Evolutionary conservation across 2,113 vertebrate genomes (phyloP).

Genomic region (Tretioscincus oriximinensis): DNA sequence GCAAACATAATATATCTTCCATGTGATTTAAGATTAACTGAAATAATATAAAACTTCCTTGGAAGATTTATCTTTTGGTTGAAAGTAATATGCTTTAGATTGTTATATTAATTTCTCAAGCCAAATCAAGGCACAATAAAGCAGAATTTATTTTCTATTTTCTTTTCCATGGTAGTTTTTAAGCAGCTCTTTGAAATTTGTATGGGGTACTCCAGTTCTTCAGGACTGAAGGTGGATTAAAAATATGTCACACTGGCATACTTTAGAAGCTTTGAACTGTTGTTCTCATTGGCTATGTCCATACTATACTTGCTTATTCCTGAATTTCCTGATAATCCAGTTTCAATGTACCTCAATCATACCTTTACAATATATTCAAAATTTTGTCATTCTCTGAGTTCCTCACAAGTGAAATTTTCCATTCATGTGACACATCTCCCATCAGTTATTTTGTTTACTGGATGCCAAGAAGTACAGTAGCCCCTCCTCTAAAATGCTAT

Average conservation of each 20-base stretch:
- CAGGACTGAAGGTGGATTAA: too few species aligned
- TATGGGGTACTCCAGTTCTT: background rate
- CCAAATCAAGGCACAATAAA: background rate
- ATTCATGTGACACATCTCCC: too few species aligned
- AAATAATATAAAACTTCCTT: background rate
- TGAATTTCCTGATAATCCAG: too few species aligned
- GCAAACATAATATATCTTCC: background rate
- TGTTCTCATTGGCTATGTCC: background rate
- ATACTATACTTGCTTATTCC: too few species aligned
- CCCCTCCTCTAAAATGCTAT: too few species aligned
- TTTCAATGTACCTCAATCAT: too few species aligned
- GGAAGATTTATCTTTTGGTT: background rate
- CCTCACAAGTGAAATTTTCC: too few species aligned
- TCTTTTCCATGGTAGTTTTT: background rate
- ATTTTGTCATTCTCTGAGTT: too few species aligned
- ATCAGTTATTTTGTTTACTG: too few species aligned
- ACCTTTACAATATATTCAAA: too few species aligned
- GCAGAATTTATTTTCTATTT: background rate
- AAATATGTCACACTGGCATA: too few species aligned
- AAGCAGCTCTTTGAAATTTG: background rate
- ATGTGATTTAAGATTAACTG: background rate
- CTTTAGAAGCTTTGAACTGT: background rate
- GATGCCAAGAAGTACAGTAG: too few species aligned
- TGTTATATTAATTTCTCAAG: background rate
- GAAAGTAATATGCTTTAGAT: background rate